Conservation (phyloP, 2,113 vertebrate genomes). For the Sminthopsis crassicaudata region DNA sequence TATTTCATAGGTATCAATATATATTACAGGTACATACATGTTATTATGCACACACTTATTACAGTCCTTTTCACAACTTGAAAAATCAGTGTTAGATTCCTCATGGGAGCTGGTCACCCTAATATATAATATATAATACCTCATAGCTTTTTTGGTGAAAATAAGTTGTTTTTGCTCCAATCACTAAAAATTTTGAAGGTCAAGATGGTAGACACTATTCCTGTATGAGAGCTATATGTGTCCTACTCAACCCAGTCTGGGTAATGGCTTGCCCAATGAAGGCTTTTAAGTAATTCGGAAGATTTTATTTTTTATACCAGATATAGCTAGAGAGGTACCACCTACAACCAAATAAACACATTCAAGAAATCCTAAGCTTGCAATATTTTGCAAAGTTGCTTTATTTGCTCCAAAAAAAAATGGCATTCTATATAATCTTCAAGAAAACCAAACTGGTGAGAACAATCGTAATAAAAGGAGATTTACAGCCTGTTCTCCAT, state of each 20-base stretch:
- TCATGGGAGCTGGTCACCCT: no score
- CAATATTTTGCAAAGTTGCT: constrained; percentile 58
- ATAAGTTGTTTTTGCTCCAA: not conserved
- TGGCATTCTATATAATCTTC: constrained; percentile 48
- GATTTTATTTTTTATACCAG: constrained; percentile 74
- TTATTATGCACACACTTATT: no score
- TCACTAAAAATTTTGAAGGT: not conserved
- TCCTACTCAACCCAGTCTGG: not conserved
- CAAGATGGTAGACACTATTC: not conserved
- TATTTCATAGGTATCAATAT: no score
- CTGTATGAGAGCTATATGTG: not conserved
- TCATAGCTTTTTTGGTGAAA: not conserved
- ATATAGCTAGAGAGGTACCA: constrained; percentile 64
- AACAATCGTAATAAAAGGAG: constrained; percentile 63
- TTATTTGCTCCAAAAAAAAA: constrained; percentile 61
- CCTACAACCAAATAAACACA: constrained; percentile 57
- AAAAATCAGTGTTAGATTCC: no score
- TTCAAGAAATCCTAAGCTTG: constrained; percentile 48
- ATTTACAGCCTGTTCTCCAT: constrained; percentile 69
- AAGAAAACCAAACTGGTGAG: constrained; percentile 71
- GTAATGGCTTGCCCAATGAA: not conserved
- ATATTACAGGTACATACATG: no score
- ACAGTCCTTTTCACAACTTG: no score
- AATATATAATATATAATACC: not conserved
- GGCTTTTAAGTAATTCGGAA: constrained; percentile 57